Conservation (phyloP, 1,140 invertebrate species). For the Macrosteles quadrilineatus region DNA sequence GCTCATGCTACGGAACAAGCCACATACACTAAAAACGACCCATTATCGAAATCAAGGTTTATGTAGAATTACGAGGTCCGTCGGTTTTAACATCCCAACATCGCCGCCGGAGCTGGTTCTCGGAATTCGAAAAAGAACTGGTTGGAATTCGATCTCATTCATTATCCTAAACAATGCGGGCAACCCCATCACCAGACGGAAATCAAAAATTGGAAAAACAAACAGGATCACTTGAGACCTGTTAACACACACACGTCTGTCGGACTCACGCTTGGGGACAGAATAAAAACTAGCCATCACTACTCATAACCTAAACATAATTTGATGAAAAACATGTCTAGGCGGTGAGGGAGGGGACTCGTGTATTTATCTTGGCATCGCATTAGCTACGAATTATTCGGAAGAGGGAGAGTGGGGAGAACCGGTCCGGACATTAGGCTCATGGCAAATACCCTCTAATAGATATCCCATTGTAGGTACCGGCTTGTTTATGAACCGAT, state of each 20-base stretch:
- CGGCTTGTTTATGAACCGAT: neutral
- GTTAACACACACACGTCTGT: neutral
- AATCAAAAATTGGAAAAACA: neutral
- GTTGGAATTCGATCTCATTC: slow-evolving; percentile 8
- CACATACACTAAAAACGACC: too few species aligned
- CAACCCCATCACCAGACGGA: neutral
- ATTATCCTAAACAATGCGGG: slow-evolving; percentile 5
- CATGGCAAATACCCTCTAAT: neutral
- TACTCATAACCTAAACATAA: neutral
- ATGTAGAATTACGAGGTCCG: neutral
- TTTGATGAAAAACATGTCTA: neutral
- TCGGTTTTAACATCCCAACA: neutral
- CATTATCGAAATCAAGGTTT: too few species aligned
- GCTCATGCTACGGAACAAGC: too few species aligned
- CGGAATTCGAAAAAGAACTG: slow-evolving; percentile 11
- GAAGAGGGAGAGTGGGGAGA: neutral
- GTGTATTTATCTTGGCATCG: neutral
- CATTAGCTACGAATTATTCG: neutral
- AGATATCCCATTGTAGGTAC: neutral
- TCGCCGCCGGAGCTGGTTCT: neutral
- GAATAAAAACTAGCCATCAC: neutral
- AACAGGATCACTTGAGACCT: neutral
- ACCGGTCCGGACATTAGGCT: neutral
- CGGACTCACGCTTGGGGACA: neutral
- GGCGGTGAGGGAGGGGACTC: neutral